These are phyloP conservation scores for Xyliphius kryptos DNA, from an alignment of 2,113 vertebrate genomes.

Conservation along the genomic window DNA sequence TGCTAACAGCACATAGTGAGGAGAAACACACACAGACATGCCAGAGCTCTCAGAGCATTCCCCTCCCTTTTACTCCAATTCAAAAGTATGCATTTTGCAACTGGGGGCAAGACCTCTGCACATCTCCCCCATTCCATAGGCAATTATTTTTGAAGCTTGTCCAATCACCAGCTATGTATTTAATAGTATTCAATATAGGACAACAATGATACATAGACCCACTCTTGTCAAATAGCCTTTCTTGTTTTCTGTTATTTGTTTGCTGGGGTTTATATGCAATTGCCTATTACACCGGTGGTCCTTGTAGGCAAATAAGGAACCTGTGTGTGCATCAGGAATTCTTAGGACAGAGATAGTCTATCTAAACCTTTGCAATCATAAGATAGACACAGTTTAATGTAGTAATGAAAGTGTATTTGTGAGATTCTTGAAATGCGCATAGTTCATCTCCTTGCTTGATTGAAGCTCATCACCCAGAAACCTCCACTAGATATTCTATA, in stretches of 20 bases:
- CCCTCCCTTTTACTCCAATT: slow-evolving; percentile 48
- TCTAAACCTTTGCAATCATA: slow-evolving; percentile 44
- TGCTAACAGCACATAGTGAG: slow-evolving; percentile 64
- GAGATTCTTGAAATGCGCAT: slow-evolving; percentile 44
- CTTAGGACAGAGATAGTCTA: slow-evolving; percentile 41
- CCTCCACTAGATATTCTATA: slow-evolving; percentile 32
- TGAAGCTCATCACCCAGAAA: slow-evolving; percentile 52
- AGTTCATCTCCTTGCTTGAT: slow-evolving; percentile 47
- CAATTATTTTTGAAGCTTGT: slow-evolving; percentile 51
- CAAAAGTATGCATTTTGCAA: slow-evolving; percentile 67
- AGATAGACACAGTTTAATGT: slow-evolving; percentile 52
- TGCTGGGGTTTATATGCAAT: slow-evolving; percentile 63
- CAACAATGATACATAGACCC: slow-evolving; percentile 59
- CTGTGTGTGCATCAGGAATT: slow-evolving; percentile 46
- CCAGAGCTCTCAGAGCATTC: slow-evolving; percentile 33
- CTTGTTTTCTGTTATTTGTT: slow-evolving; percentile 52
- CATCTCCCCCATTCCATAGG: slow-evolving; percentile 46
- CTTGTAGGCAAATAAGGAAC: slow-evolving; percentile 60
- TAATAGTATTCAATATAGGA: slow-evolving; percentile 53
- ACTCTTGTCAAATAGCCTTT: slow-evolving; percentile 41
- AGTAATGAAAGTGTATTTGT: slow-evolving; percentile 52
- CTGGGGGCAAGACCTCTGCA: slow-evolving; percentile 68
- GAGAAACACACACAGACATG: slow-evolving; percentile 48
- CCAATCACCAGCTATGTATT: slow-evolving; percentile 45
- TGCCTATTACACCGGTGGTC: slow-evolving; percentile 62